Base-by-base conservation (phyloP, 1,140 invertebrate species). In the Sycobia sp. region DNA sequence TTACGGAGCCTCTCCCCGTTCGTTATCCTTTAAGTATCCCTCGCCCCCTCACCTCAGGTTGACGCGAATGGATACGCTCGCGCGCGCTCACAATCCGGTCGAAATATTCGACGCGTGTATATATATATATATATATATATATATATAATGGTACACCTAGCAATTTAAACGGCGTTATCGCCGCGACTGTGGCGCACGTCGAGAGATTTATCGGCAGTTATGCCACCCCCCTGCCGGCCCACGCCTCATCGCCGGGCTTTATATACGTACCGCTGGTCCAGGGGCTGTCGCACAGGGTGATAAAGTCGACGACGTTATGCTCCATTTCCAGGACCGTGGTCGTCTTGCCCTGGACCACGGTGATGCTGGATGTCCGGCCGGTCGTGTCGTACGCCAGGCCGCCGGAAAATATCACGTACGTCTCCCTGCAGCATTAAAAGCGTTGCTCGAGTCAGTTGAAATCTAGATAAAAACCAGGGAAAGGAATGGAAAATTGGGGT, bases 261-360 rank as follows among this genome's bases (percentile, higher is more conserved):
- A 60, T 49, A 32, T 67, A 84, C 83, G 84, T 82, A 96, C 94
- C 94, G 76, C 91, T 94, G 56, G 87, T 85, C 86, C 92, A 99
- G 23, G 95, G 95, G 71, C 90, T 96, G 80, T 98, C 93, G 83
- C 93, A 97, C 20, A 98, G 84, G 27, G 92, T 93, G 71, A 98
- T 90, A 86, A 99, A 99, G 86, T 98, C 96, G 50, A 99, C 88
- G 50, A 99, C 95, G 75, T 91, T 93, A 82, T 98, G 95, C 75
- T 99, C 97, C 97, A 99, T 99, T 86, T 99, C 96, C 68, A 99
- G 84, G 51, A 98, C 95, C 2, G 96, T 98, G 39, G 95, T 97
- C 65, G 90, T 92, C 84, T 96, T 95, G 57, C 91, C 92, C 78
- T 95, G 92, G 75, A 98, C 93, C 61, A 98, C 94, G 22, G 96